Evolutionary conservation across 2,888 invertebrate genomes (phyloP).

Genomic region (Torymus texanus): DNA sequence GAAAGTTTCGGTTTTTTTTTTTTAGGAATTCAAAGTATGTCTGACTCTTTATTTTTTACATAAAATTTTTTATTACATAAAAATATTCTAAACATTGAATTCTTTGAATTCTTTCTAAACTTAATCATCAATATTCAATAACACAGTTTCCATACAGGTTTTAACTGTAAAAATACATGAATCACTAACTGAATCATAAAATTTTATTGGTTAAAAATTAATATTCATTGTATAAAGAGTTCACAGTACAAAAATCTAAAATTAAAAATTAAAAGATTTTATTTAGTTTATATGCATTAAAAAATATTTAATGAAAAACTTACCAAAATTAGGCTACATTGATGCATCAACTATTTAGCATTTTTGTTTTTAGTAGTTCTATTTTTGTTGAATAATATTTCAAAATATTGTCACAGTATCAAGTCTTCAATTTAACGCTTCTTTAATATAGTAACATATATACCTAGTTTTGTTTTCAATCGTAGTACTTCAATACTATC

Average conservation of each 20-base stretch:
- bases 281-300: no score
- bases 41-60: background rate
- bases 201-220: slow-evolving; percentile 10
- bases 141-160: background rate
- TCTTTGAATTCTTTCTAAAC: slow-evolving; percentile 15
- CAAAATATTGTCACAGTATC: slow-evolving; percentile 24
- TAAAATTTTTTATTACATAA: background rate
- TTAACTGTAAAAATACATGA: slow-evolving; percentile 13
- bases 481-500: background rate
- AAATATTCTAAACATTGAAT: slow-evolving; percentile 6
- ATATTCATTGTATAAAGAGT: background rate
- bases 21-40: no score
- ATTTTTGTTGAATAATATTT: slow-evolving; percentile 4
- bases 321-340: slow-evolving; percentile 45
- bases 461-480: background rate
- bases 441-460: background rate
- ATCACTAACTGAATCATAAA: slow-evolving; percentile 38
- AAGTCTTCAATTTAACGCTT: slow-evolving; percentile 11
- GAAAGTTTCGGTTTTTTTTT: no score
- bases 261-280: no score
- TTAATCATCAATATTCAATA: slow-evolving; percentile 1
- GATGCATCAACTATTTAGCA: slow-evolving; percentile 50
- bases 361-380: slow-evolving; percentile 19
- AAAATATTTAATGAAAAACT: slow-evolving; percentile 5
- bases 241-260: no score